Evolutionary conservation across 2,797 vertebrate genomes (phyloP).

Genomic region (Sebastes reedi): DNA sequence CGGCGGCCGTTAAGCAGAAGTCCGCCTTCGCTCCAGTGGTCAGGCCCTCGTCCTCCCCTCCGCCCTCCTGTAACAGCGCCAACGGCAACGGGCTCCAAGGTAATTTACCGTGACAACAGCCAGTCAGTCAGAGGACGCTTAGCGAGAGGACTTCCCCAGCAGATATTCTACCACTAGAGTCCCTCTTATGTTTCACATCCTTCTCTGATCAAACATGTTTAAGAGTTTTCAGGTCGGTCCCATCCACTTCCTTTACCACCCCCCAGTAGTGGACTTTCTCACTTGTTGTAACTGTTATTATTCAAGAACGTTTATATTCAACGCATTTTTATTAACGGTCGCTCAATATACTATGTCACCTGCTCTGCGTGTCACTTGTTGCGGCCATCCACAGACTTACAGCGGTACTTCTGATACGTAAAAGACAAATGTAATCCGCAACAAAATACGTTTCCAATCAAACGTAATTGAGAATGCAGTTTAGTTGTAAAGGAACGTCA

Average conservation of each 20-base stretch:
- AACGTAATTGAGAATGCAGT: too few species aligned
- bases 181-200: background rate
- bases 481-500: too few species aligned
- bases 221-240: background rate
- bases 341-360: too few species aligned
- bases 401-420: too few species aligned
- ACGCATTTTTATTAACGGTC: too few species aligned
- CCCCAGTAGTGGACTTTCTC: too few species aligned
- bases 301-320: too few species aligned
- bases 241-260: too few species aligned
- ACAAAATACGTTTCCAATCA: too few species aligned
- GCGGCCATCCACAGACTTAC: too few species aligned
- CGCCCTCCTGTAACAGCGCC: constrained; percentile 96
- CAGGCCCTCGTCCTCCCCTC: constrained; percentile 95
- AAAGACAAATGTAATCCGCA: too few species aligned
- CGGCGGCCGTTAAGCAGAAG: constrained; percentile 98
- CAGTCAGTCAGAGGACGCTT: constrained; percentile 7
- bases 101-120: constrained; percentile 70
- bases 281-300: too few species aligned
- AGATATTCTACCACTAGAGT: background rate
- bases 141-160: background rate
- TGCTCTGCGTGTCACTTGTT: accelerated
- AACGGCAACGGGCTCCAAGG: constrained; percentile 98
- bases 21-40: constrained; percentile 98
- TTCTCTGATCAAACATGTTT: background rate